Percentiles rank a stretch among this genome's conserved stretches.
phyloP scores from a whole-genome alignment of 1,140 invertebrate species.

The Drosophila varians region DNA sequence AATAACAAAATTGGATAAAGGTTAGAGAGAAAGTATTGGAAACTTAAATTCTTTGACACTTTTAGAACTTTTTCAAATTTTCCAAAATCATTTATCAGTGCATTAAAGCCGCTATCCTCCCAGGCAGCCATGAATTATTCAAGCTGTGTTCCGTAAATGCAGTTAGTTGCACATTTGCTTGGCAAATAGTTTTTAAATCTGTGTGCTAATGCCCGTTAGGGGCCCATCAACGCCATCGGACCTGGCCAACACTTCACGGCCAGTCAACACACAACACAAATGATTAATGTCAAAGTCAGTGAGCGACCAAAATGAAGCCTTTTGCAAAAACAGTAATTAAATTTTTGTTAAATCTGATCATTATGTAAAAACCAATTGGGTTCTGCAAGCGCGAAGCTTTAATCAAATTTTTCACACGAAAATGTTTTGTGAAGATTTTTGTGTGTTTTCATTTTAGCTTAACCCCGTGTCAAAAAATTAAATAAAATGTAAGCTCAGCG shows the following conservation, averaged over 20 bases:
- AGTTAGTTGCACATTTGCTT: constrained; percentile 40
- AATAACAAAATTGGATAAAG: too few relatives aligned
- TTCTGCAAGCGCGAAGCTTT: constrained; percentile 35
- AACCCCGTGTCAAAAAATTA: constrained; percentile 14
- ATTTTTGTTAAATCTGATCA: constrained; percentile 42
- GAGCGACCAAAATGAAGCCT: constrained; percentile 1
- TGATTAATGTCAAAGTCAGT: constrained; percentile 47
- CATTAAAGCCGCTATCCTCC: background rate
- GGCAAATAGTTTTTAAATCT: constrained; percentile 43
- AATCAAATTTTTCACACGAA: constrained; percentile 60
- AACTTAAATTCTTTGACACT: background rate
- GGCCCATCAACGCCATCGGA: constrained; percentile 19
- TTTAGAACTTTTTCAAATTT: background rate
- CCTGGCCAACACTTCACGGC: constrained; percentile 40
- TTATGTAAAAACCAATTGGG: constrained; percentile 42
- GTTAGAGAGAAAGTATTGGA: too few relatives aligned
- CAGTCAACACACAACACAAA: constrained; percentile 19
- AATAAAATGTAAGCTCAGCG: constrained; percentile 26
- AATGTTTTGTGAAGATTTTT: constrained; percentile 24
- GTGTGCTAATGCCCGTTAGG: constrained; percentile 32
- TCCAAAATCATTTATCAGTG: constrained; percentile 9
- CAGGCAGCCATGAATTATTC: constrained; percentile 28
- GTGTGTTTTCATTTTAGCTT: constrained; percentile 1
- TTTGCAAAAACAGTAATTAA: constrained; percentile 29
- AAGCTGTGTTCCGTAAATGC: constrained; percentile 33